Evolutionary conservation across 2,888 invertebrate species (phyloP).

Genomic region (Thelaira solivaga): DNA sequence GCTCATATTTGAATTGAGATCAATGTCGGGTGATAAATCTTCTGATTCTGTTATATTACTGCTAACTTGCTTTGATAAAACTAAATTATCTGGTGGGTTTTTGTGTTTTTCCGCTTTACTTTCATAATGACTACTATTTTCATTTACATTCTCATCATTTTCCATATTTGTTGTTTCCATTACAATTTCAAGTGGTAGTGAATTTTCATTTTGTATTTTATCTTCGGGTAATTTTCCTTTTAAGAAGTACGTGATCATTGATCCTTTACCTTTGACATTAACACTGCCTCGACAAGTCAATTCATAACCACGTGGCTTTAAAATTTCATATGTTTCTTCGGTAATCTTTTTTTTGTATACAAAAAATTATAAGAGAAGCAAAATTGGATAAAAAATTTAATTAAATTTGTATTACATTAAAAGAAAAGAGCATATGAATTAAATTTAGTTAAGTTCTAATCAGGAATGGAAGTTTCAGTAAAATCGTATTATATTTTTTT

Average conservation of each 20-base stretch:
- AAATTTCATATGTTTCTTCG: constrained; percentile 90
- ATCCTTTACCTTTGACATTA: constrained; percentile 95
- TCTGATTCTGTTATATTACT: constrained; percentile 69
- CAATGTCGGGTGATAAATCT: constrained; percentile 72
- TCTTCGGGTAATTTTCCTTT: constrained; percentile 69
- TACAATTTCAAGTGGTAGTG: neutral
- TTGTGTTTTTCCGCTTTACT: neutral
- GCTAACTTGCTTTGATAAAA: constrained; percentile 59
- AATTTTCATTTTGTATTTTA: constrained; percentile 15
- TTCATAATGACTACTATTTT: neutral
- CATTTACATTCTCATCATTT: constrained; percentile 14
- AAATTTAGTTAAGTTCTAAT: too few relatives aligned
- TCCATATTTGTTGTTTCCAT: neutral
- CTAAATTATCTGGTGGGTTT: constrained; percentile 41
- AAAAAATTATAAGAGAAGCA: neutral
- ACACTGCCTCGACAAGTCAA: constrained; percentile 91
- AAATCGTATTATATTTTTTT: too few relatives aligned
- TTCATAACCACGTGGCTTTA: constrained; percentile 86
- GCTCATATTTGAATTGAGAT: constrained; percentile 74
- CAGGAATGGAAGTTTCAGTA: too few relatives aligned
- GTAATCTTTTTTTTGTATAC: constrained; percentile 82
- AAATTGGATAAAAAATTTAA: too few relatives aligned
- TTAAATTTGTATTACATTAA: too few relatives aligned
- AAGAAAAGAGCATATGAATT: too few relatives aligned
- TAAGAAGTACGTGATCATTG: constrained; percentile 92